Base-by-base conservation (phyloP, 2,113 vertebrate genomes). In the Rynchops niger region DNA sequence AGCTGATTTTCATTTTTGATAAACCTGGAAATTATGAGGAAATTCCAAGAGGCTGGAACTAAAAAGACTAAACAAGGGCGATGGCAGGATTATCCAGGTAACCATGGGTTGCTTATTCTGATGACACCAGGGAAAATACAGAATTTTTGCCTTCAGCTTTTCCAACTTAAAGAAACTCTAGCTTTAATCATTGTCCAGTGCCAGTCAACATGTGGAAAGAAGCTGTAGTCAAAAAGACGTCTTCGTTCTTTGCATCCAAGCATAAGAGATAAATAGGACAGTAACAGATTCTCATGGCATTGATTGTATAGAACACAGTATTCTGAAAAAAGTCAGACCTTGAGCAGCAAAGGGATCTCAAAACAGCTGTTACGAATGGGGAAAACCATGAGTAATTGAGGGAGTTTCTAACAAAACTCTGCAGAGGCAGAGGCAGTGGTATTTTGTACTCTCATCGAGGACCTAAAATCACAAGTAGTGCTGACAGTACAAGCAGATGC, bases 1-100 rank as follows among this genome's bases (percentile, higher is more conserved):
- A 93, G 70, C 36, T 82, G 91, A 90, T 50, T 88, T 1, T 86
- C n/a, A 61, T 40, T 83, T 94, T 86, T 91, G 9, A 13, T 66
- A 90, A 70, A 29, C 56, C 55, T 86, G 42, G 76, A 67, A 95
- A 86, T 25, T 29, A 38, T 27, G 26, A 88, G 88, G 79, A 86
- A 96, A 93, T 88, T 86, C 93, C 92, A 90, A 88, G 79, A 82
- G 78, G 82, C 18, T 49, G 52, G 42, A 93, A 88, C 47, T 49
- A 49, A 49, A 93, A 25, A 91, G n/a, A 42, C 42, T 69, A 91
- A 93, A 72, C 4, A 3, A 42, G 52, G 61, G 18, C 2, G 5
- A 74, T 29, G 77, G 55, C 34, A 36, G 36, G 36, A 87, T 83
- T 82, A 93, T n/a, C 45, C 45, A 66, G n/a, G 62, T 50, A 85